Conservation (phyloP, 2,888 invertebrate genomes). For the Meandrusa payeni region DNA sequence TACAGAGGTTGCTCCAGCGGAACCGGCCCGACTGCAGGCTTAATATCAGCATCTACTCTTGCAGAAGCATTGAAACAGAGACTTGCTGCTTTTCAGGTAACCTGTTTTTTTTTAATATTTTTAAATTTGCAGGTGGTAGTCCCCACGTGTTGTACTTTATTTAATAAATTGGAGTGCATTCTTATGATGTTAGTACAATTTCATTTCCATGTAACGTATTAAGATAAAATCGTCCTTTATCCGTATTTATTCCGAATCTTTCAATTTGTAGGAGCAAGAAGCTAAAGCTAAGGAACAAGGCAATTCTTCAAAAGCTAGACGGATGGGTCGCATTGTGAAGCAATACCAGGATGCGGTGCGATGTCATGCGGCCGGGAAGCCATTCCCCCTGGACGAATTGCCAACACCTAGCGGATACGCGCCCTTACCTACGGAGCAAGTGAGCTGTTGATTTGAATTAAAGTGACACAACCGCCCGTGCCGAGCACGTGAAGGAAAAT, state of each 20-base stretch:
- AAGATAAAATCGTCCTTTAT: too few species aligned
- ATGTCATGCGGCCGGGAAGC: conserved; percentile 86
- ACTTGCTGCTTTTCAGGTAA: conserved; percentile 87
- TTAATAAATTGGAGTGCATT: too few species aligned
- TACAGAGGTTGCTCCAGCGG: conserved; percentile 41
- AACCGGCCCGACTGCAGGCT: conserved; percentile 35
- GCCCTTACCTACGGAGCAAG: conserved; percentile 76
- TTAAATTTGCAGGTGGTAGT: too few species aligned
- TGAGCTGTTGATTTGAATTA: conserved; percentile 27
- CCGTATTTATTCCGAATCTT: too few species aligned
- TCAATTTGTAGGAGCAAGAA: conserved; percentile 83
- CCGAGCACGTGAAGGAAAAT: too few species aligned
- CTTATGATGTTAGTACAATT: too few species aligned
- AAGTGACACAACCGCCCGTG: too few species aligned
- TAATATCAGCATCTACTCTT: conserved; percentile 77
- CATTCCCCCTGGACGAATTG: conserved; percentile 87
- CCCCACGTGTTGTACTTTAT: too few species aligned
- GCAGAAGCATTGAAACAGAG: conserved; percentile 91
- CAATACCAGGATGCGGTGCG: conserved; percentile 95
- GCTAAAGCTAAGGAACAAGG: conserved; percentile 88
- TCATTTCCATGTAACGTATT: too few species aligned
- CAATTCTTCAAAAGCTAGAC: conserved; percentile 91
- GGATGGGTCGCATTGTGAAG: conserved; percentile 95
- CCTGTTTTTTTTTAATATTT: background rate
- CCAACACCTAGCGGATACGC: conserved; percentile 92